Evolutionary conservation across 2,797 vertebrate species (phyloP), one percentile per base, ranked within the genome.

Genomic region (Loriculus beryllinus): DNA sequence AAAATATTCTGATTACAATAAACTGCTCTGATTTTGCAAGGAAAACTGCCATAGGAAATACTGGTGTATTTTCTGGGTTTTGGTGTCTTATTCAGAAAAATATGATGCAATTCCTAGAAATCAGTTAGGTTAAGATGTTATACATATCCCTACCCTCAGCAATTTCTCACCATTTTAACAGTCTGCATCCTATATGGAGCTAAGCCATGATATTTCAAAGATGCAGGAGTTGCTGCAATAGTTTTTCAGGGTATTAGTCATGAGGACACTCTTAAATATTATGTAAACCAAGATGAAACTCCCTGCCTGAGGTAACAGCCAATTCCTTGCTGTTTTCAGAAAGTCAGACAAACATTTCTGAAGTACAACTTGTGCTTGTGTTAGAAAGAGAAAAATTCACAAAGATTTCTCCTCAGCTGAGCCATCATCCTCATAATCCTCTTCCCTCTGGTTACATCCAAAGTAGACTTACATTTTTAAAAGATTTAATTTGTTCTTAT

Each of bases 251-350:
- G 19, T 57, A 81, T 81, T 77, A 86, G 92, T 86, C 76, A 65
- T 65, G 14, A 65, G 10, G 45, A 21, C 16, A 54, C 80, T 90
- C 33, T 51, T 67, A 17, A 63, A 48, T 87, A 60, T 92, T 92
- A 92, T 52, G 47, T 40, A 95, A 95, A 69, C 12, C 2, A 3
- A 82, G 49, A 84, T 56, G 37, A 92, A 93, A 88, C 76, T 59
- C 63, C 33, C 59, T 91, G 82, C 77, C 85, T 90, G 76, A 69
- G 76, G 77, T 76, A 86, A 85, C 31, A 86, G 54, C 63, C 88
- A 89, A 94, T 89, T 49, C 85, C 47, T 82, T 71, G 15, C 10
- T 91, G 51, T 68, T 95, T 94, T 92, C 82, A 90, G 43, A 70
- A 88, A 80, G 31, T 26, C 70, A 92, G 4, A 56, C 37, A 90